Base-by-base conservation (phyloP, 2,113 vertebrate genomes). In the Campylorhamphus procurvoides region DNA sequence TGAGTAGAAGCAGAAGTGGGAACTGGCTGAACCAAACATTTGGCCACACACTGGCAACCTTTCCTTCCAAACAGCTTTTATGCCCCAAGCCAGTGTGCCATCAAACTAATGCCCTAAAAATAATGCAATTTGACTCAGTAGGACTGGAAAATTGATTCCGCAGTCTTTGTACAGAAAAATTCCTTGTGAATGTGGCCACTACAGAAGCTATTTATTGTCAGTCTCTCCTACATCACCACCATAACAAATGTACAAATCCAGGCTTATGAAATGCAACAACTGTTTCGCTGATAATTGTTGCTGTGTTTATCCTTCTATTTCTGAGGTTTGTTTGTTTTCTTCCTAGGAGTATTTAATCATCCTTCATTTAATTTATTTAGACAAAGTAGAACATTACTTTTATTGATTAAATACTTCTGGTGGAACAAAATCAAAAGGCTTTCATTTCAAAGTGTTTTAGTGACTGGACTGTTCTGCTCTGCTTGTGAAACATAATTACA, bases 401-500 rank as follows among this genome's bases (percentile, higher is more conserved):
- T 94, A 96, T 97, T 97, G 93, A 98, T 98, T 93, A 97, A 98
- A 94, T 93, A 95, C 89, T 96, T 96, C 90, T 92, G 78, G 84
- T 94, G 80, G 88, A 89, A 72, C 87, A 95, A 89, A 56, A 83
- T 96, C 95, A 96, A 97, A 96, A 97, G 95, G 87, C 96, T 97
- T 97, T 97, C 87, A 94, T 96, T 97, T 93, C 96, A 96, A 94
- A 94, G 84, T 79, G 90, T 97, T 98, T 97, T 96, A 96, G 93
- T 92, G 58, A 95, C 92, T 96, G 95, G 94, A 95, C 97, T 96
- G 95, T 97, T 97, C 97, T 98, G 98, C 94, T 97, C 96, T 96
- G 96, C 93, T 95, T 96, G 94, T 91, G 83, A 94, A 97, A 94
- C 94, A 96, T 97, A 98, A 98, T 98, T 98, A 98, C 59, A n/a